Base-by-base conservation (phyloP, 1,140 invertebrate genomes). In the Drosophila erecta region DNA sequence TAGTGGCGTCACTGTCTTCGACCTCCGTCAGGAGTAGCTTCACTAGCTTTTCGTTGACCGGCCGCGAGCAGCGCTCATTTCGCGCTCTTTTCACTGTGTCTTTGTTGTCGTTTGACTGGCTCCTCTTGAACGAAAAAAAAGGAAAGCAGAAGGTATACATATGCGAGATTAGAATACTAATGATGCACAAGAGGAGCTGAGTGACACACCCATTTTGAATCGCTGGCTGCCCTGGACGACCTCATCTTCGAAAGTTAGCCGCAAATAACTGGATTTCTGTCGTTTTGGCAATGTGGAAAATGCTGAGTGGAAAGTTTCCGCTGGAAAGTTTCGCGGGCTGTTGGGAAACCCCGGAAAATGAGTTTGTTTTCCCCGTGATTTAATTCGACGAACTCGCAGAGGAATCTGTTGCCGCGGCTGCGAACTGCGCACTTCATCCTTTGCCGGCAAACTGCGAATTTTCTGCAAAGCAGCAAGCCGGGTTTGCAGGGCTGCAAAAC, bases 191-290 rank as follows among this genome's bases (percentile, higher is more conserved):
- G 24, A 40, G 43, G 35, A 50, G 44, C 50, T 22, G 58, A 15
- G 35, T 22, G 20, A 76, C 78, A 53, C 74, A 81, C 79, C 79
- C 79, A 76, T 58, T 81, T 56, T 67, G 53, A 76, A 77, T 62
- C 60, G 50, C 35, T 60, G 43, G 37, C 53, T 51, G 17, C 57
- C 61, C 30, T 59, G 38, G 17, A 66, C 44, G 35, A 55, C 47
- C 30, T 59, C 57, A 43, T 81, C 66, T 58, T 66, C 50, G 6
- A 72, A 50, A 76, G 72, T 20, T 71, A 66, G 33, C 55, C 64
- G 38, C 60, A 61, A 22, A 62, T 66, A 43, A 62, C 14, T 12
- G 24, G 37, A 12, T 56, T 62, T 3, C 3, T 47, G 0, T 24
- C 3, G 38, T 24, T 41, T 46, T 27, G 12, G 27, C 44, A 11